Percentiles rank a stretch among this genome's conserved stretches.
phyloP scores from a whole-genome alignment of 2,888 invertebrate species.

The Thumatha senex region DNA sequence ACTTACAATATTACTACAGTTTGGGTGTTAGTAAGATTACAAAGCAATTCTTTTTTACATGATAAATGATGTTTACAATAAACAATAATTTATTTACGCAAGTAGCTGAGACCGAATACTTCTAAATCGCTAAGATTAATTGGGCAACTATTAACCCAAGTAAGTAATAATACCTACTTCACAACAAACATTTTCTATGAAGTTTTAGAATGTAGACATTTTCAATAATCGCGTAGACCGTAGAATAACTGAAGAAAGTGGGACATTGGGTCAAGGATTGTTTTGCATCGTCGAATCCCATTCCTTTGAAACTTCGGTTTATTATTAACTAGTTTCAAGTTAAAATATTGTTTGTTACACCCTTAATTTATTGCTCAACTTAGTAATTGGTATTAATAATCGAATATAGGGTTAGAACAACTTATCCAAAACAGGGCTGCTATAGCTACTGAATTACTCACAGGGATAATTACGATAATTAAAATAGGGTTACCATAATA shows the following conservation, averaged over 20 bases:
- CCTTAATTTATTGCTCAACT: slow-evolving; percentile 37
- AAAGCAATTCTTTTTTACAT: too few relatives aligned
- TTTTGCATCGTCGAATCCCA: slow-evolving; percentile 32
- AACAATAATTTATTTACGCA: too few relatives aligned
- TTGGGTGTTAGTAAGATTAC: too few relatives aligned
- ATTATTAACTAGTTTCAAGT: slow-evolving; percentile 40
- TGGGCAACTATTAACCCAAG: too few relatives aligned
- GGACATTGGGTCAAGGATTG: slow-evolving; percentile 66
- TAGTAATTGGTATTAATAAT: slow-evolving; percentile 36
- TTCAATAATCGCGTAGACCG: slow-evolving; percentile 26
- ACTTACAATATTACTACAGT: too few relatives aligned
- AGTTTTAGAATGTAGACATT: slow-evolving; percentile 22
- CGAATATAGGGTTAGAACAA: slow-evolving; percentile 27
- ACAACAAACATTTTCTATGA: background rate
- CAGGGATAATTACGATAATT: too few relatives aligned
- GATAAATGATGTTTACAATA: too few relatives aligned
- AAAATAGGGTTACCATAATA: too few relatives aligned
- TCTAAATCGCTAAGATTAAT: too few relatives aligned
- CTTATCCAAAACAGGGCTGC: slow-evolving; percentile 9
- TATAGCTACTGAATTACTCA: slow-evolving; percentile 5
- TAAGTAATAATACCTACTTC: too few relatives aligned
- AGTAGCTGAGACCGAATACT: too few relatives aligned
- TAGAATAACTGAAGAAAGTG: too few relatives aligned
- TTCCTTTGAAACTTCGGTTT: slow-evolving; percentile 33
- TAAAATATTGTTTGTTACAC: slow-evolving; percentile 37